Percentiles rank a stretch among this genome's conserved stretches.
These are phyloP conservation scores for Neodontobutis hainanensis DNA, from an alignment of 2,113 vertebrate species.

Conservation along the genomic window DNA sequence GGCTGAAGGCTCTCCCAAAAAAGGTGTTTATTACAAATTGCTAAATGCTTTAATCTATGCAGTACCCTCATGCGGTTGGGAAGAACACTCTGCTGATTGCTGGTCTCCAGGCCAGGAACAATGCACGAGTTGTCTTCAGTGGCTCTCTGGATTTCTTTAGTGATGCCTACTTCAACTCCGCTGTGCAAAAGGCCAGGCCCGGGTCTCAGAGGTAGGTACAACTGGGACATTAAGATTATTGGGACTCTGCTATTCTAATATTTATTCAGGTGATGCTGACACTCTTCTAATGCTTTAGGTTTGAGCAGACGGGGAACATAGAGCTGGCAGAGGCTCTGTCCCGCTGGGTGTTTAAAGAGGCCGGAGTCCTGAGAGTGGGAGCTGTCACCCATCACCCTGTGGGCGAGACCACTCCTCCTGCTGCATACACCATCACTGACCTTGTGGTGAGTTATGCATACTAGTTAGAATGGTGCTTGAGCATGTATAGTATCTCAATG, in stretches of 20 bases:
- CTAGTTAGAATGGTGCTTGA: not conserved
- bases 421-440: slow-evolving; percentile 94
- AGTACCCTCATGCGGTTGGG: slow-evolving; percentile 97
- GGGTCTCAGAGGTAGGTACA: slow-evolving; percentile 85
- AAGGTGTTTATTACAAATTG: not conserved
- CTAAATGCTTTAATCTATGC: not conserved
- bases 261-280: too few species aligned
- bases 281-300: slow-evolving; percentile 66
- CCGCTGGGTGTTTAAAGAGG: slow-evolving; percentile 98
- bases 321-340: slow-evolving; percentile 91
- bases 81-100: slow-evolving; percentile 97
- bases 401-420: slow-evolving; percentile 86
- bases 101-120: slow-evolving; percentile 96
- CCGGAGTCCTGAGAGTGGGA: slow-evolving; percentile 94
- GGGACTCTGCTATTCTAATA: too few species aligned
- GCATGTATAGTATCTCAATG: too few species aligned
- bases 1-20: not conserved
- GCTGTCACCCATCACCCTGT: slow-evolving; percentile 92
- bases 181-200: slow-evolving; percentile 88
- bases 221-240: too few species aligned
- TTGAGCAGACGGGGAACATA: slow-evolving; percentile 89
- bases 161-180: slow-evolving; percentile 92
- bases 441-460: slow-evolving; percentile 87
- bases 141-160: slow-evolving; percentile 98
- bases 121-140: slow-evolving; percentile 93